A percentile compares a stretch with the other conserved stretches of the same genome.
phyloP scores from a whole-genome alignment of 2,797 vertebrate species.

The Intellagama lesueurii region DNA sequence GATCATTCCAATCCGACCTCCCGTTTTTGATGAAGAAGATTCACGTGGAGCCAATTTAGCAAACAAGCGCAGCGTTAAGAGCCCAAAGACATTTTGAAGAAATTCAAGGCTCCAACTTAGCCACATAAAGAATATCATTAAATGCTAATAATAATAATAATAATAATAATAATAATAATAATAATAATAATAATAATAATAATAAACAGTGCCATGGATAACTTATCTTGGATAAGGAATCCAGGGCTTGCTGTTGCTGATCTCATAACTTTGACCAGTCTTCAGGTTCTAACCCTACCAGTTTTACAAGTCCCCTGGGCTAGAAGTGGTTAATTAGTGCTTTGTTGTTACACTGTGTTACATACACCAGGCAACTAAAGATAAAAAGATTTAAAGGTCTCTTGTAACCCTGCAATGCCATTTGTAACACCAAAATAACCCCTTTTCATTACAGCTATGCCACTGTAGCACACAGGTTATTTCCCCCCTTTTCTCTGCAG shows the following conservation, averaged over 20 bases:
- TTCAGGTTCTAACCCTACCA: constrained; percentile 69
- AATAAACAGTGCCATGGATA: constrained; percentile 68
- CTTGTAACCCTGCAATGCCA: constrained; percentile 85
- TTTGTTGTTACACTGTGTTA: constrained; percentile 79
- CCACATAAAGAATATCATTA: constrained; percentile 84
- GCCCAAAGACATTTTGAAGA: constrained; percentile 77
- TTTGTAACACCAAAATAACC: constrained; percentile 87
- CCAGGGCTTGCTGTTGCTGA: constrained; percentile 36
- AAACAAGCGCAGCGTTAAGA: constrained; percentile 79
- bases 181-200: neutral
- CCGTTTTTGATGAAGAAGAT: constrained; percentile 83
- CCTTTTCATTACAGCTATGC: constrained; percentile 85
- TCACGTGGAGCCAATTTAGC: constrained; percentile 83
- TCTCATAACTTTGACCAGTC: constrained; percentile 68
- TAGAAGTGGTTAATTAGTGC: constrained; percentile 83
- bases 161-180: neutral
- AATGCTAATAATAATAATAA: constrained; percentile 41
- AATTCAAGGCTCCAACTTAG: constrained; percentile 80
- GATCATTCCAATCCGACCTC: constrained; percentile 79
- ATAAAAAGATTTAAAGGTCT: constrained; percentile 88
- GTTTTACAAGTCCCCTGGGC: constrained; percentile 78
- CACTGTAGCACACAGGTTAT: constrained; percentile 90
- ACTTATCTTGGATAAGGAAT: constrained; percentile 67
- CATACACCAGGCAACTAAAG: constrained; percentile 83
- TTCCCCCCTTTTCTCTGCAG: constrained; percentile 84